Percentiles rank a stretch among this genome's conserved stretches.
Evolutionary conservation across 2,113 vertebrate genomes (phyloP).

Genomic region (Panthera tigris): DNA sequence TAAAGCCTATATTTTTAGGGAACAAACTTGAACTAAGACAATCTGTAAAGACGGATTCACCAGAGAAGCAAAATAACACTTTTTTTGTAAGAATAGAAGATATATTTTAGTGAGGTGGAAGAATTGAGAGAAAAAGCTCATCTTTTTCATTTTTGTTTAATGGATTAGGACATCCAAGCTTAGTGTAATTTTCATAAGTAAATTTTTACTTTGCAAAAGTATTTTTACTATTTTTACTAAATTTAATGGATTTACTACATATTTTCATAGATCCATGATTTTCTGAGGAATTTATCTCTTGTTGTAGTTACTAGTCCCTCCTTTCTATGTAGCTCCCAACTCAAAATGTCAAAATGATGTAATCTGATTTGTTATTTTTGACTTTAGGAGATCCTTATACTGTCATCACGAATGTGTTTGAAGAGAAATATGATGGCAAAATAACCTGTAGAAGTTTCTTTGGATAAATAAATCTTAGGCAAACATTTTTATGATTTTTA

Average conservation of each 20-base stretch:
- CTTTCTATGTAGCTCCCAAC: background rate
- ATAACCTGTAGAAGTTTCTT: background rate
- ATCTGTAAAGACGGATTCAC: background rate
- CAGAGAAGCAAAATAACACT: background rate
- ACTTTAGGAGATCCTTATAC: background rate
- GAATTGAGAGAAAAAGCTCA: background rate
- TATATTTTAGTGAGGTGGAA: background rate
- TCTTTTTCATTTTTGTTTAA: conserved; percentile 25
- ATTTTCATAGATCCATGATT: background rate
- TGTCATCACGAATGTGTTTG: background rate
- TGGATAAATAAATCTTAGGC: background rate
- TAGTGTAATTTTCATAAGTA: background rate
- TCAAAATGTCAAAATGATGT: conserved; percentile 1
- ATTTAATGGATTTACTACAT: background rate
- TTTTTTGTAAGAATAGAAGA: background rate
- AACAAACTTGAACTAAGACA: background rate
- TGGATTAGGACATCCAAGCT: background rate
- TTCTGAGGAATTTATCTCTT: background rate
- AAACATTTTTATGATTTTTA: conserved; percentile 31
- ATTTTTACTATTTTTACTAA: background rate
- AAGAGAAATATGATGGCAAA: background rate
- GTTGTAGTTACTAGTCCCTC: background rate
- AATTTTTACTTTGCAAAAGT: background rate
- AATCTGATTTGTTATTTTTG: background rate
- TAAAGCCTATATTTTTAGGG: background rate